Evolutionary conservation across 2,113 vertebrate genomes (phyloP), one percentile per base, ranked within the genome.

Genomic region (Channa argus): DNA sequence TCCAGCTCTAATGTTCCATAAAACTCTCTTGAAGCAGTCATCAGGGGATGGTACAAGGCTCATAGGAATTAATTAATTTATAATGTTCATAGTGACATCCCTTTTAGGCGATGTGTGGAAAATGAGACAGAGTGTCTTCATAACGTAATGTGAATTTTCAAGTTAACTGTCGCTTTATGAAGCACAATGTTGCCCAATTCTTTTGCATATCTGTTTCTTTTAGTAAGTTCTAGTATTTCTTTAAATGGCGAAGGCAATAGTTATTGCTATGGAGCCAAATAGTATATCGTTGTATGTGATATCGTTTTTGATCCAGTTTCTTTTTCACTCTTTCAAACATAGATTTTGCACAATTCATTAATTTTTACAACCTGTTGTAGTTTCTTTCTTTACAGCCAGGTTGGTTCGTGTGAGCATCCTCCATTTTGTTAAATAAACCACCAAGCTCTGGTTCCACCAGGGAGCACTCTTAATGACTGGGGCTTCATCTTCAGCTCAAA

Each of bases 401-500:
- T 36, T 15, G 45, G 11, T 60, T 65, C 4, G 77, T 69, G 33
- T 58, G 37, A 77, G 46, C 71, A 79, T 41, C 58, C 47, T 69
- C 13, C 36, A 43, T 83, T 82, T 60, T 86, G 69, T 60, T 60
- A 62, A 75, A 74, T 82, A 76, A 69, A 80, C 36, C 41, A 14
- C 39, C 4, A 58, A 58, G 56, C 43, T 65, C 12, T 3, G n/a
- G 11, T 46, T 82, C 56, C 69, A 73, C 63, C 10, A 43, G 82
- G 65, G 75, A 84, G 59, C 51, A 55, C 43, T 56, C 52, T 55
- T 78, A 71, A 71, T 86, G 76, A 79, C 47, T 45, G 47, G 44
- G 77, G 83, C 72, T 86, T 82, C 70, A 77, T 64, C 85, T 81
- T 82, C 70, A 77, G 64, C 85, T 81, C 70, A 80, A 76, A 81